Conservation (phyloP, 2,888 invertebrate genomes). For the Cryptus armator region DNA sequence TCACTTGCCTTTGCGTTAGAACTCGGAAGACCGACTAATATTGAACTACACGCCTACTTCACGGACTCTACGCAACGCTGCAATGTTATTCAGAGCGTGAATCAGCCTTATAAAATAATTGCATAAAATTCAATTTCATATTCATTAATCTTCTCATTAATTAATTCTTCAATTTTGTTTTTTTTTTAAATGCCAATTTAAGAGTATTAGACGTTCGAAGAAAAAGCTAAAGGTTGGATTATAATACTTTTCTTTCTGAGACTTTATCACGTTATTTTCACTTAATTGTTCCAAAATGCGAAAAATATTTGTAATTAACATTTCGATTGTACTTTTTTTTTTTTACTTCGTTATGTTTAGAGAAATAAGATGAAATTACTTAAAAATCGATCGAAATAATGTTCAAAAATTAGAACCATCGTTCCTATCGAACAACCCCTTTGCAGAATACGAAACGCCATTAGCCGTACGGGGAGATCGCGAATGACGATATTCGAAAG, state of each 20-base stretch:
- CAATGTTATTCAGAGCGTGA: not conserved
- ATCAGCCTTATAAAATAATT: not conserved
- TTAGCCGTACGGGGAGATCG: not conserved
- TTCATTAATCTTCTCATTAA: not conserved
- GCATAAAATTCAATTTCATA: not conserved
- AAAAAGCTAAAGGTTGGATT: too few relatives aligned
- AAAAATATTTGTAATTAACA: too few relatives aligned
- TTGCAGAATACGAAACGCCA: not conserved
- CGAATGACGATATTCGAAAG: not conserved
- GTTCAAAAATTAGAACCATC: not conserved
- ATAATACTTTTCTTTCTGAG: too few relatives aligned
- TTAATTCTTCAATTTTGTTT: too few relatives aligned
- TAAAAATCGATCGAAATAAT: not conserved
- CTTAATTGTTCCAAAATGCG: too few relatives aligned
- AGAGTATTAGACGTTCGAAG: too few relatives aligned
- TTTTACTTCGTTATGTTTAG: not conserved
- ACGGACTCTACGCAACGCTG: not conserved
- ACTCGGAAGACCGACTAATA: conserved; percentile 19
- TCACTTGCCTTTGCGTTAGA: conserved; percentile 15
- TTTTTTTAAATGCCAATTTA: too few relatives aligned
- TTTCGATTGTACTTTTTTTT: not conserved
- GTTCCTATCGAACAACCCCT: not conserved
- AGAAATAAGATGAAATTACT: not conserved
- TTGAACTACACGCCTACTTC: not conserved
- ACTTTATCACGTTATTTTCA: too few relatives aligned